Percentiles rank a stretch among this genome's conserved stretches.
phyloP scores from a whole-genome alignment of 2,888 invertebrate species.

The Eurytoma adleriae region DNA sequence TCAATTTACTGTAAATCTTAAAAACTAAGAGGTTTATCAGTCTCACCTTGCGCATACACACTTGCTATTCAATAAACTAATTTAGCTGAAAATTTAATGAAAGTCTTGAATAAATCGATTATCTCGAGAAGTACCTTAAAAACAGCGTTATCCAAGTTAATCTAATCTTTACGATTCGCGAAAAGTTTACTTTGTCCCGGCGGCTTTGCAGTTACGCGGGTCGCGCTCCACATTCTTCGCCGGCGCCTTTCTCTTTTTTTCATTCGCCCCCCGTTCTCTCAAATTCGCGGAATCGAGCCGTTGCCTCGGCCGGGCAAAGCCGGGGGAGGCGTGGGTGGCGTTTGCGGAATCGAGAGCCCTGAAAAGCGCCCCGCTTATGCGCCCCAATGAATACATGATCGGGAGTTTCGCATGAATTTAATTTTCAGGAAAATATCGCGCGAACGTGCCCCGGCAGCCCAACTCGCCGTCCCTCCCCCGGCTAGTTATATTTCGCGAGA shows the following conservation, averaged over 20 bases:
- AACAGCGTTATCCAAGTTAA: slow-evolving; percentile 6
- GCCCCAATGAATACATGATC: slow-evolving; percentile 70
- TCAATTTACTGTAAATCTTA: too few relatives aligned
- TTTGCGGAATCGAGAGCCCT: slow-evolving; percentile 32
- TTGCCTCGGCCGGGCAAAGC: background rate
- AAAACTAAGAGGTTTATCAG: too few relatives aligned
- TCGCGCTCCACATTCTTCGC: background rate
- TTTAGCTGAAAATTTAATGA: too few relatives aligned
- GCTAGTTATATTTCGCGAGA: slow-evolving; percentile 57
- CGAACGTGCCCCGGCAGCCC: slow-evolving; percentile 65
- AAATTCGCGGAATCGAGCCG: background rate
- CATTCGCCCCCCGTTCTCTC: background rate
- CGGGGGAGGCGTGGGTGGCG: background rate
- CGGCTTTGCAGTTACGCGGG: too few relatives aligned
- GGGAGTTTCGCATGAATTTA: slow-evolving; percentile 69
- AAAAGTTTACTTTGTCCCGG: slow-evolving; percentile 11
- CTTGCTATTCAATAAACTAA: too few relatives aligned
- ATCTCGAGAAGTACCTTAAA: too few relatives aligned
- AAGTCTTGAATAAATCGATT: too few relatives aligned
- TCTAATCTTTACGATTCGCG: slow-evolving; percentile 12
- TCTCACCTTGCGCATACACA: too few relatives aligned
- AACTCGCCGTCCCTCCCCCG: slow-evolving; percentile 49
- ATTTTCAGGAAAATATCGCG: slow-evolving; percentile 70
- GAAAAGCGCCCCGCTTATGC: slow-evolving; percentile 54
- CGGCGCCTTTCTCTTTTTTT: background rate